phyloP scores from a whole-genome alignment of 1,140 invertebrate genomes.

The Zelostemma sp. region DNA sequence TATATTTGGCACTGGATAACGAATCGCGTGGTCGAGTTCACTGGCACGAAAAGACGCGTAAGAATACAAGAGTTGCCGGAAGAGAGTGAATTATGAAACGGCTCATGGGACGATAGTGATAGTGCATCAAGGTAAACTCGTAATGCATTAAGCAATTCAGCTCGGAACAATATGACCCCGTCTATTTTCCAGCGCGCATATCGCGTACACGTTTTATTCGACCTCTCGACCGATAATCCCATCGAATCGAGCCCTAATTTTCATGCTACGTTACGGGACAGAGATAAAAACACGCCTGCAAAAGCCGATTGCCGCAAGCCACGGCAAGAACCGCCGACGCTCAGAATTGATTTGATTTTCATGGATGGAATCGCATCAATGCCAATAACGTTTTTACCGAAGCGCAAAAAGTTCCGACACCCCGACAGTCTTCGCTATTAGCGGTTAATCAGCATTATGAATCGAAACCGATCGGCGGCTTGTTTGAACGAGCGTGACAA shows the following conservation, averaged over 20 bases:
- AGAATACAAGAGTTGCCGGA: slow-evolving; percentile 30
- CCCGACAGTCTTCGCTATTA: neutral
- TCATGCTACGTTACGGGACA: slow-evolving; percentile 27
- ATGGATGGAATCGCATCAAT: slow-evolving; percentile 2
- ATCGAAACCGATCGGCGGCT: neutral
- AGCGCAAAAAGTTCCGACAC: neutral
- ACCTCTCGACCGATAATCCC: slow-evolving; percentile 47
- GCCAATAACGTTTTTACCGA: neutral
- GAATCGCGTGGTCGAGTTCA: neutral
- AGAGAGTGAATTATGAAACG: slow-evolving; percentile 46
- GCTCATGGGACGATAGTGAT: slow-evolving; percentile 44
- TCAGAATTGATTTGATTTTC: slow-evolving; percentile 29
- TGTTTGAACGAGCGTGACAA: neutral
- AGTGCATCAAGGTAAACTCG: slow-evolving; percentile 46
- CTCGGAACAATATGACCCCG: slow-evolving; percentile 47
- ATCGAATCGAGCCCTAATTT: slow-evolving; percentile 48
- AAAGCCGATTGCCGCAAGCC: slow-evolving; percentile 29
- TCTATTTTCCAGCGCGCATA: slow-evolving; percentile 36
- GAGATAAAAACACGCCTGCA: slow-evolving; percentile 14
- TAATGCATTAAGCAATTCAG: slow-evolving; percentile 46
- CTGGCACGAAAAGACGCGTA: neutral
- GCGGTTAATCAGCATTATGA: neutral
- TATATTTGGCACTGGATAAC: neutral
- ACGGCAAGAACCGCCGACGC: slow-evolving; percentile 25
- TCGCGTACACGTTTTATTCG: slow-evolving; percentile 23